Evolutionary conservation across 2,888 invertebrate species (phyloP), one percentile per base, ranked within the genome.

Genomic region (Choreutis nemorana): DNA sequence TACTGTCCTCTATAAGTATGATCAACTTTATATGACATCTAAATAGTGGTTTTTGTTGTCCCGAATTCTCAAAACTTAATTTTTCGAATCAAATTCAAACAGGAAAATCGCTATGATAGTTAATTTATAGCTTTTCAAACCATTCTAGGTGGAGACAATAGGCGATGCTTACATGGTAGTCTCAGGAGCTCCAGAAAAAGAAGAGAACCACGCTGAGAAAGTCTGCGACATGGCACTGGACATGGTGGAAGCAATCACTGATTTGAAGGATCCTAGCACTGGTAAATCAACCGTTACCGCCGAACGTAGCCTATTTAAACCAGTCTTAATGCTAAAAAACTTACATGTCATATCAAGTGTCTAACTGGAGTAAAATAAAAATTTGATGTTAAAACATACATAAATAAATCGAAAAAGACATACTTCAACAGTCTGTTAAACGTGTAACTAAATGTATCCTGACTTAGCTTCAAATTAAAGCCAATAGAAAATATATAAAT

Each of bases 101-200:
- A 6, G 8, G 4, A 18, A 6, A 18, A 5, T 18, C 8, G 5
- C 8, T 18, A 18, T 6, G 4, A 18, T 18, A 18, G 4, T 5
- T 18, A 18, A 18, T 5, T 18, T 6, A 6, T 18, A 15, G 9
- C 36, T 39, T 35, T 11, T 28, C 14, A 3, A 8, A 13, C 30
- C 30, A 31, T 41, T 49, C 23, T 59, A 94, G 94, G 94, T 95
- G 21, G 97, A 97, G 75, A 97, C 97, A 0, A 97, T 97, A 42
- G 97, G 97, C 0, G 97, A 98, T 57, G 97, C 97, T 0, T 98
- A 97, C 61, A 97, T 98, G 97, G 94, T 97, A 1, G 97, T 97
- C 1, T 91, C 94, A 1, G 97, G 97, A 0, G 96, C 96, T 0
- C 97, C 97, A 0, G 91, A 91, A 44, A 89, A 90, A 48, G 93